Evolutionary conservation across 2,888 invertebrate genomes (phyloP), one percentile per base, ranked within the genome.

Genomic region (Heterodera filipjevi): DNA sequence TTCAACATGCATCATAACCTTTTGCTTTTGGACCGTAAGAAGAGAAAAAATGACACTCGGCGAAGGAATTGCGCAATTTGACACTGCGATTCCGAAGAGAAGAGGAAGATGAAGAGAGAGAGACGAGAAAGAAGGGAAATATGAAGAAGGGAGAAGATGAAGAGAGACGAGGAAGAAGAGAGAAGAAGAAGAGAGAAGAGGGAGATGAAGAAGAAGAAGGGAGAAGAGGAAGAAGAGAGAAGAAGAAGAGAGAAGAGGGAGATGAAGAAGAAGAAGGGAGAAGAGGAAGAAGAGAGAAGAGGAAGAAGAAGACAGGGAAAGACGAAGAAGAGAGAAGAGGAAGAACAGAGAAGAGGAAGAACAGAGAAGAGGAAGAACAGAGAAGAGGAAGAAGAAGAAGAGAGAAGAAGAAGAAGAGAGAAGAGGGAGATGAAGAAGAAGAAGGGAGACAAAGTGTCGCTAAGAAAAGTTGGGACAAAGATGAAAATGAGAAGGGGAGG

Each of bases 371-470:
- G n/a, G n/a, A n/a, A n/a, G n/a, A n/a, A n/a, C n/a, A n/a, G n/a
- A n/a, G n/a, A 16, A 68, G 19, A 68, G 68, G 16, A 16, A 22
- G 35, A 35, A 19, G 35, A 22, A 35, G 35, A 68, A 35, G 35
- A 68, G 22, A 68, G 19, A 35, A 68, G 68, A 68, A 68, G 68
- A 16, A 33, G 33, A 35, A 68, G 35, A 68, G n/a, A n/a, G n/a
- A 16, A 68, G 19, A 68, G 68, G 16, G 19, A 22, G 35, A 35
- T 3, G 35, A 22, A 35, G 35, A 68, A 35, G 35, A 68, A 68
- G 19, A 35, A 68, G 68, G 35, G 22, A 88, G 92, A 93, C 6
- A 95, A 94, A 91, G 91, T 98, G 83, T 99, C 99, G 77, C 93
- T 93, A 91, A 93, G 95, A 90, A 94, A 98, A 86, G 95, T 22